These are phyloP conservation scores for Cheracebus regulus DNA, from an alignment of 2,797 vertebrate genomes.

Conservation along the genomic window DNA sequence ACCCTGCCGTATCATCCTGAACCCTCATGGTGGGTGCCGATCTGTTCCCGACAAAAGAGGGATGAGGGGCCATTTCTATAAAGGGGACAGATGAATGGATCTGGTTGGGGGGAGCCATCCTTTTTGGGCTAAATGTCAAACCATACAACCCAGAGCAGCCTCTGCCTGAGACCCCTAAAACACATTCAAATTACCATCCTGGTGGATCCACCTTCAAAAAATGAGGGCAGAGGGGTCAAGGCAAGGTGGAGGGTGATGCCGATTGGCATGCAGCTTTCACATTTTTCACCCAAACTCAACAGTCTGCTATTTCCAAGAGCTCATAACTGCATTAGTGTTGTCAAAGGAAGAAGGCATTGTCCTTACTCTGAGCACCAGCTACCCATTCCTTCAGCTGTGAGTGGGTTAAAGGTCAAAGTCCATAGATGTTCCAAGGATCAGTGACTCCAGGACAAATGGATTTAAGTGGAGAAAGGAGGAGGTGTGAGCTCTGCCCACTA, in stretches of 20 bases:
- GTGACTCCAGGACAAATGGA: constrained; percentile 68
- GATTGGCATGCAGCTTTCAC: background rate
- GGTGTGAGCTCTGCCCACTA: constrained; percentile 53
- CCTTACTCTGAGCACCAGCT: background rate
- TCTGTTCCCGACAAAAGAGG: background rate
- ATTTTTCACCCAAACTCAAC: background rate
- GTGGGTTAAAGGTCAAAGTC: constrained; percentile 51
- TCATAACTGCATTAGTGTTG: background rate
- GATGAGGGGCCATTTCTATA: background rate
- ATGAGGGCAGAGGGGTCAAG: background rate
- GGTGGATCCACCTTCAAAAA: background rate
- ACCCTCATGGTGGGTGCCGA: background rate
- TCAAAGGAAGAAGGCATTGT: background rate
- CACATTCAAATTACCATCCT: background rate
- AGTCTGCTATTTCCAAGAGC: background rate
- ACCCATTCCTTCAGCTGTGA: background rate
- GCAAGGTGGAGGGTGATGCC: background rate
- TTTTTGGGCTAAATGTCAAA: background rate
- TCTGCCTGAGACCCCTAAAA: background rate
- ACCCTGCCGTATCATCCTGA: background rate
- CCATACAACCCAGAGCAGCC: background rate
- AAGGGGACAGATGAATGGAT: background rate
- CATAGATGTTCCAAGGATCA: constrained; percentile 45
- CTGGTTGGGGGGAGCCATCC: background rate
- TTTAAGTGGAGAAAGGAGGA: constrained; percentile 69